These are phyloP conservation scores for Sminthurides aquaticus DNA, from an alignment of 2,888 invertebrate species.

Conservation along the genomic window DNA sequence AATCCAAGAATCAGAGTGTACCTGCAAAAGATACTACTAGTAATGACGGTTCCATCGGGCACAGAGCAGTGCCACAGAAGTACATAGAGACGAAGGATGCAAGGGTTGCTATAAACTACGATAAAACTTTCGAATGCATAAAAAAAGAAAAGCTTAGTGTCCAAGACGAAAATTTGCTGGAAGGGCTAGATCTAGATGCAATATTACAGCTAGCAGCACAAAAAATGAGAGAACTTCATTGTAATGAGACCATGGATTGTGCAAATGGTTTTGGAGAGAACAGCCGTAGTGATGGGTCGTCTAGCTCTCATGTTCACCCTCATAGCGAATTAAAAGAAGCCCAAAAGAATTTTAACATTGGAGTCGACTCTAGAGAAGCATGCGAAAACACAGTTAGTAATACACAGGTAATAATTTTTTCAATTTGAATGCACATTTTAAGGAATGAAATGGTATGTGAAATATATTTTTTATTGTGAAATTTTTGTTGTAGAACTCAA, in stretches of 20 bases:
- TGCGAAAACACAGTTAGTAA: too few species aligned
- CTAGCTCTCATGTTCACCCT: too few species aligned
- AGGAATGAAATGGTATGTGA: too few species aligned
- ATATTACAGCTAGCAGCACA: conserved; percentile 20
- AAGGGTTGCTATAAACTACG: background rate
- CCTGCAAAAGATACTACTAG: background rate
- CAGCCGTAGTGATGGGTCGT: background rate
- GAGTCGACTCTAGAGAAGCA: too few species aligned
- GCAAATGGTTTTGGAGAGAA: background rate
- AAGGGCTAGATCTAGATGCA: conserved; percentile 20
- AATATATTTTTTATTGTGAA: too few species aligned
- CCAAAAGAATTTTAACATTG: too few species aligned
- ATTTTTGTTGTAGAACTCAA: too few species aligned
- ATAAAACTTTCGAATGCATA: conserved; percentile 8
- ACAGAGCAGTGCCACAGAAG: background rate
- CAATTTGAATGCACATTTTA: too few species aligned
- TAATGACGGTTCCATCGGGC: background rate
- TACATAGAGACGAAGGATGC: background rate
- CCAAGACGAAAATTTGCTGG: conserved; percentile 13
- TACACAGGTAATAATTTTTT: too few species aligned
- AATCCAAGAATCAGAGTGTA: background rate
- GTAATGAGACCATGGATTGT: conserved; percentile 19
- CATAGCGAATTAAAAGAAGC: too few species aligned
- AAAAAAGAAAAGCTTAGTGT: conserved; percentile 7
- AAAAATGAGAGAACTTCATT: conserved; percentile 18